Conservation (phyloP, 2,888 invertebrate genomes). For the Epistrophe grossulariae region DNA sequence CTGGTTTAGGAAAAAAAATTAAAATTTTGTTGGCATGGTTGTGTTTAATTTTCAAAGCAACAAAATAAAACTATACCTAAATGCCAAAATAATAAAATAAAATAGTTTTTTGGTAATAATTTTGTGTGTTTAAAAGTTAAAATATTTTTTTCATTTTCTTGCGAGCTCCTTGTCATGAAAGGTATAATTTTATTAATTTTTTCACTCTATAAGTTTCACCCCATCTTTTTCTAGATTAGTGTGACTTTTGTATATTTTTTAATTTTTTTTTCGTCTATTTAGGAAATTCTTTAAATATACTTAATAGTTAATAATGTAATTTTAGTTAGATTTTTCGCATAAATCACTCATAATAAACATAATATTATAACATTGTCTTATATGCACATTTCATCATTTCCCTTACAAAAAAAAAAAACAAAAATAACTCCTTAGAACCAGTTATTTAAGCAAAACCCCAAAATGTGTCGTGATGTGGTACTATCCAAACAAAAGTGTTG, state of each 20-base stretch:
- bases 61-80: not conserved
- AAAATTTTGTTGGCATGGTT: too few relatives aligned
- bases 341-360: slow-evolving; percentile 66
- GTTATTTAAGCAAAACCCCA: slow-evolving; percentile 3
- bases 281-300: not conserved
- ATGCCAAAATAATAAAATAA: not conserved
- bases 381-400: slow-evolving; percentile 47
- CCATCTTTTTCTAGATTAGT: not conserved
- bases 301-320: not conserved
- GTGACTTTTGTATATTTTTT: not conserved
- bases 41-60: not conserved
- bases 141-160: not conserved
- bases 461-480: slow-evolving; percentile 78
- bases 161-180: not conserved
- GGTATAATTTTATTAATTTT: not conserved
- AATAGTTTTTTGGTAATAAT: too few relatives aligned
- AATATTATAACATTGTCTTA: slow-evolving; percentile 49
- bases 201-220: not conserved
- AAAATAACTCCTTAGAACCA: not conserved
- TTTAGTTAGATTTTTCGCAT: slow-evolving; percentile 41
- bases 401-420: not conserved
- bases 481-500: slow-evolving; percentile 78
- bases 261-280: slow-evolving; percentile 6
- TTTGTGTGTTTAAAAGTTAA: not conserved
- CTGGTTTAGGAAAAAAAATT: too few relatives aligned